phyloP scores from a whole-genome alignment of 1,140 invertebrate genomes.

The Yoshiicerus persimilis region DNA sequence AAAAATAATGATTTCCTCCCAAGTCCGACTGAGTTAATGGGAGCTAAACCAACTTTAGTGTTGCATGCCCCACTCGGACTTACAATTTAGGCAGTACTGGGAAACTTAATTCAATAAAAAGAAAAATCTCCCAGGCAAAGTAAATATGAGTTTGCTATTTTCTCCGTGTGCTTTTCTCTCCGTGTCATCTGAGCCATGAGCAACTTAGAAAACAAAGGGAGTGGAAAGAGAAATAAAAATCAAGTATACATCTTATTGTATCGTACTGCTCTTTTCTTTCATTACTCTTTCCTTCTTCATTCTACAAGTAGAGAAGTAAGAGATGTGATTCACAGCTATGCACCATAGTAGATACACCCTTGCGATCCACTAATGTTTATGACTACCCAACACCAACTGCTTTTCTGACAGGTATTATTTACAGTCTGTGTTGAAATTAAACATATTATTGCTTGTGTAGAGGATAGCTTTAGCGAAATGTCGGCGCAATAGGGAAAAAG shows the following conservation, averaged over 20 bases:
- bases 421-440: neutral
- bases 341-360: too few species aligned
- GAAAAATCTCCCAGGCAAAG: neutral
- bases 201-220: neutral
- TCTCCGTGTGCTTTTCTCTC: neutral
- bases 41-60: neutral
- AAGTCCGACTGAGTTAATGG: neutral
- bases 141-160: neutral
- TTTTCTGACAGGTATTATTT: neutral
- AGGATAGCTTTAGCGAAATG: too few species aligned
- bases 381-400: neutral
- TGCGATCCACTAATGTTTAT: neutral
- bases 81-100: neutral
- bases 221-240: neutral
- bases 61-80: neutral
- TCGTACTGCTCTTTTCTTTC: neutral
- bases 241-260: neutral
- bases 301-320: neutral
- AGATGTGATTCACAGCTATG: too few species aligned
- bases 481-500: too few species aligned
- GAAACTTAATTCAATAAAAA: neutral
- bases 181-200: neutral
- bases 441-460: too few species aligned
- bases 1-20: slow-evolving; percentile 31
- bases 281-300: neutral